These are phyloP conservation scores for Temnothorax unifasciatus DNA, from an alignment of 2,888 invertebrate genomes.

Conservation along the genomic window DNA sequence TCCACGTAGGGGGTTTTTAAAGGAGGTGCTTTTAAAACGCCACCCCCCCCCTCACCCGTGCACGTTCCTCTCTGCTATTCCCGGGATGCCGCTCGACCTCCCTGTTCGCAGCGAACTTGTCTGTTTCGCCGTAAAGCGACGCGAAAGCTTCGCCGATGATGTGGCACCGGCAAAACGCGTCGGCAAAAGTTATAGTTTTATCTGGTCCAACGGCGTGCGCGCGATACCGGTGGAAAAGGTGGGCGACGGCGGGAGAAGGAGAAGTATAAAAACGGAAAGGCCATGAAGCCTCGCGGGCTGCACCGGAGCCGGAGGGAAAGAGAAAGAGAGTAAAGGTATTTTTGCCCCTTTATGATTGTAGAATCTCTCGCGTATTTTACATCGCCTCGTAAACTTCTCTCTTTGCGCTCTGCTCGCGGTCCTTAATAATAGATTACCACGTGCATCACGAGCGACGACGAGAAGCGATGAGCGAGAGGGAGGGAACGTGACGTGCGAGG, in stretches of 20 bases:
- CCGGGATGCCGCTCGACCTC: background rate
- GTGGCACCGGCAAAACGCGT: constrained; percentile 41
- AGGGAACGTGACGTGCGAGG: constrained; percentile 26
- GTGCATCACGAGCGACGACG: constrained; percentile 35
- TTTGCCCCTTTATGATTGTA: constrained; percentile 77
- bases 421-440: constrained; percentile 79
- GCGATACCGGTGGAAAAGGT: constrained; percentile 24
- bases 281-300: constrained; percentile 36
- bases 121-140: constrained; percentile 38
- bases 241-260: constrained; percentile 9
- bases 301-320: background rate
- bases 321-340: constrained; percentile 48
- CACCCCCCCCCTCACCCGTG: background rate
- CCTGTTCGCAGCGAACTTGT: background rate
- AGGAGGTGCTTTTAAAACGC: constrained; percentile 70
- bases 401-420: constrained; percentile 62
- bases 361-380: constrained; percentile 78
- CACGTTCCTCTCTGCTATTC: background rate
- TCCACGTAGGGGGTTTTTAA: constrained; percentile 66
- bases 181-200: constrained; percentile 70
- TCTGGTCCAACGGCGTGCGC: constrained; percentile 52
- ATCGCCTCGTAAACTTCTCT: constrained; percentile 77
- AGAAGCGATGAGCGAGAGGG: background rate
- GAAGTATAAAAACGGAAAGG: constrained; percentile 42
- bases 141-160: constrained; percentile 49